Conservation (phyloP, 2,113 vertebrate genomes). For the Pterocles gutturalis region DNA sequence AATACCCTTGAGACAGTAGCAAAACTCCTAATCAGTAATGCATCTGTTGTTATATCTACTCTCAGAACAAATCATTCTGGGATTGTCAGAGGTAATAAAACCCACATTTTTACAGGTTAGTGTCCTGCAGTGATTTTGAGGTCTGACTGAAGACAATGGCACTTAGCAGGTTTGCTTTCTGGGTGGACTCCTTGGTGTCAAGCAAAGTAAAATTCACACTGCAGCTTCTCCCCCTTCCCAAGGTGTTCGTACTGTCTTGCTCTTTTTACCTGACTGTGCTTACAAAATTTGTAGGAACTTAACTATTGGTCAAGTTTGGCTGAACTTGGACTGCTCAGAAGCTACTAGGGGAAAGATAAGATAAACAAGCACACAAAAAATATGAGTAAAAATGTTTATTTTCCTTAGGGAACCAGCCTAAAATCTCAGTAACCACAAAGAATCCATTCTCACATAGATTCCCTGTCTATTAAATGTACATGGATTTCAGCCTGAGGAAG, state of each 20-base stretch:
- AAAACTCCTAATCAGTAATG: neutral
- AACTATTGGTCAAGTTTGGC: neutral
- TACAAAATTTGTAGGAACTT: neutral
- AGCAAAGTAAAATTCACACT: neutral
- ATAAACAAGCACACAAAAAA: neutral
- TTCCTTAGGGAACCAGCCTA: neutral
- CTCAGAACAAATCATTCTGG: neutral
- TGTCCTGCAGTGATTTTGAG: neutral
- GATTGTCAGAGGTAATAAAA: neutral
- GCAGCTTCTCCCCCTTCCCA: neutral
- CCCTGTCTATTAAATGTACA: neutral
- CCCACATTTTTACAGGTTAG: neutral
- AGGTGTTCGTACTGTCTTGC: fast-evolving
- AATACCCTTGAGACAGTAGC: neutral
- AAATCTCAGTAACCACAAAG: neutral
- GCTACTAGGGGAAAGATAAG: neutral
- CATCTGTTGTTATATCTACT: neutral
- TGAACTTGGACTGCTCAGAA: neutral
- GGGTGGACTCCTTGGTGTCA: neutral
- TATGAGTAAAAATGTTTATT: neutral
- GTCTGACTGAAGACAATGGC: neutral
- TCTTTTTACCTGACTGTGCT: neutral
- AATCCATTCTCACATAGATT: fast-evolving
- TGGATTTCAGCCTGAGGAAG: neutral
- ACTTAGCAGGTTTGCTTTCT: neutral